Evolutionary conservation across 2,113 vertebrate genomes (phyloP).

Genomic region (Axis porcinus): DNA sequence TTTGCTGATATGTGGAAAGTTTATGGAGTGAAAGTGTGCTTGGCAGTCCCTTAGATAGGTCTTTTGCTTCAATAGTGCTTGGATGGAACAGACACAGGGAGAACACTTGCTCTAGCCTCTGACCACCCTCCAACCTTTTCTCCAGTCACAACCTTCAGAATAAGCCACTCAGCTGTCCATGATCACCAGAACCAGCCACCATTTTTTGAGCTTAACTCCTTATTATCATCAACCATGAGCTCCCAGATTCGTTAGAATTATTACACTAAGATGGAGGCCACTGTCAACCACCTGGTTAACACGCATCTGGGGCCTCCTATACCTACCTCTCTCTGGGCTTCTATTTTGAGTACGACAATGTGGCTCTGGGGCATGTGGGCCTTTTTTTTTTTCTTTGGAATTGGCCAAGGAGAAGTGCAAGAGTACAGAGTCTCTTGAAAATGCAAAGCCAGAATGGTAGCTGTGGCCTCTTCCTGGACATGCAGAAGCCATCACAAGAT

Average conservation of each 20-base stretch:
- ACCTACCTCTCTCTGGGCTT: not conserved
- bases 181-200: not conserved
- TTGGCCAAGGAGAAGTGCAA: not conserved
- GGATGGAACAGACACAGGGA: not conserved
- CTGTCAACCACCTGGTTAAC: not conserved
- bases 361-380: not conserved
- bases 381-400: not conserved
- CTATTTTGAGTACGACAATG: not conserved
- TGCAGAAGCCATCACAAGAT: not conserved
- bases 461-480: not conserved
- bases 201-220: not conserved
- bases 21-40: not conserved
- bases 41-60: not conserved
- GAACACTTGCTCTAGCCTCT: not conserved
- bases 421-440: not conserved
- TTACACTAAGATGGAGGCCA: not conserved
- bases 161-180: not conserved
- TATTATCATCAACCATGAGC: not conserved
- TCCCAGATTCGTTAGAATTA: not conserved
- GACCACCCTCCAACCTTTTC: not conserved
- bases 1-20: not conserved
- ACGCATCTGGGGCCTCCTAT: not conserved
- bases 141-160: not conserved
- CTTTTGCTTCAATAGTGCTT: not conserved
- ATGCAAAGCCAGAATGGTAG: not conserved